Base-by-base conservation (phyloP, 1,140 invertebrate genomes). In the Batillaria attramentaria region DNA sequence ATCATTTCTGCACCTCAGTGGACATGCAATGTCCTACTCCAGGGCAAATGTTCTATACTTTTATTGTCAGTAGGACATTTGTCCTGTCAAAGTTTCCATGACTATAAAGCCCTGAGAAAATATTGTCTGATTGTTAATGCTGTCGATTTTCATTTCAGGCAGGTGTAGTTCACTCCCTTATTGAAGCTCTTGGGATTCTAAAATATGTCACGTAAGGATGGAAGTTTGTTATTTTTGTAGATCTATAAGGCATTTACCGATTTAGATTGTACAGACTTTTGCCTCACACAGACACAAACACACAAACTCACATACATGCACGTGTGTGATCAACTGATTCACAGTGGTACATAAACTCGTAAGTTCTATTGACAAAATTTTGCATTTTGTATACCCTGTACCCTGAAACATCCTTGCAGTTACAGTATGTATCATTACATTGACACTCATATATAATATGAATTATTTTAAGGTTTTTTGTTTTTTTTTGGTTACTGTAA, bases 101-200 rank as follows among this genome's bases (percentile, higher is more conserved):
- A 70, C 24, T 62, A 5, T 41, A 62, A 20, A 35, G 35, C 20
- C 1, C 37, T 39, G 20, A 2, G 28, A 24, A 24, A 8, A 57
- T 69, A 62, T 31, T 24, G 28, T 37, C 24, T 13, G 24, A 31
- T 10, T 20, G 42, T 28, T 74, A 77, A 50, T 13, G 24, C 6
- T 66, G 73, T 46, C 54, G 13, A 16, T 69, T 66, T 57, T 77
- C 42, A 16, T 81, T 81, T 43, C 80, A 87, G 86, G 86, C 85
- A 62, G 82, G 83, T 39, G 81, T 85, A 77, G 83, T 87, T 16
- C 83, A 86, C 28, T 79, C 79, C 28, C 68, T 87, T 43, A 86
- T 87, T 66, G 83, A 85, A 80, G 80, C 83, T 2, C 85, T 85
- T 73, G 81, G 84, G 13, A 73, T 87, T 16, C 62, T 83, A 10